A percentile compares a stretch with the other conserved stretches of the same genome.
Conservation (phyloP, 2,797 vertebrate genomes). For the Phataginus tricuspis region DNA sequence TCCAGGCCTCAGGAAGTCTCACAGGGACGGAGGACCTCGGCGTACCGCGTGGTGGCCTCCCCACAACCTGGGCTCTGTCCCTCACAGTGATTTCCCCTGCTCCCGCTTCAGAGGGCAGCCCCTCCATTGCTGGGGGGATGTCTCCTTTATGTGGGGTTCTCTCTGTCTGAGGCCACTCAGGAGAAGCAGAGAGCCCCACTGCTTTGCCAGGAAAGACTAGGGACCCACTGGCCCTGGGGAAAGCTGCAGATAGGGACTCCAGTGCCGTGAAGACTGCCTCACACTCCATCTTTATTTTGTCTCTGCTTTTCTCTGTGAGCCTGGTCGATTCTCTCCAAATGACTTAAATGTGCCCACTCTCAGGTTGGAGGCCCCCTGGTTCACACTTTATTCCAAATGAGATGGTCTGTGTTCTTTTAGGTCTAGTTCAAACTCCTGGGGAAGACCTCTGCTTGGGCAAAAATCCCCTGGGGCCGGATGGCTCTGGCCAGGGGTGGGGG, state of each 20-base stretch:
- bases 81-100: background rate
- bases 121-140: background rate
- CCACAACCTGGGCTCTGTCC: rapidly evolving
- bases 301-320: background rate
- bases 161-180: background rate
- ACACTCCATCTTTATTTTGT: background rate
- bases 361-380: background rate
- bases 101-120: background rate
- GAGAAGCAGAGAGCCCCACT: background rate
- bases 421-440: background rate
- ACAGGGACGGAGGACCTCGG: background rate
- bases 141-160: background rate
- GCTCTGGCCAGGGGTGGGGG: background rate
- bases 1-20: background rate
- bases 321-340: background rate
- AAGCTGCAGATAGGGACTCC: background rate
- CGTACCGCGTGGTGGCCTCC: rapidly evolving
- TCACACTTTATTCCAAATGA: background rate
- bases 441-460: background rate
- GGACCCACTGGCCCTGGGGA: background rate
- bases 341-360: background rate
- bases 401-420: background rate
- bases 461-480: background rate
- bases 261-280: background rate
- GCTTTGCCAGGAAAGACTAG: background rate